Evolutionary conservation across 2,888 invertebrate species (phyloP).

Genomic region (Ischnus inquisitorius): DNA sequence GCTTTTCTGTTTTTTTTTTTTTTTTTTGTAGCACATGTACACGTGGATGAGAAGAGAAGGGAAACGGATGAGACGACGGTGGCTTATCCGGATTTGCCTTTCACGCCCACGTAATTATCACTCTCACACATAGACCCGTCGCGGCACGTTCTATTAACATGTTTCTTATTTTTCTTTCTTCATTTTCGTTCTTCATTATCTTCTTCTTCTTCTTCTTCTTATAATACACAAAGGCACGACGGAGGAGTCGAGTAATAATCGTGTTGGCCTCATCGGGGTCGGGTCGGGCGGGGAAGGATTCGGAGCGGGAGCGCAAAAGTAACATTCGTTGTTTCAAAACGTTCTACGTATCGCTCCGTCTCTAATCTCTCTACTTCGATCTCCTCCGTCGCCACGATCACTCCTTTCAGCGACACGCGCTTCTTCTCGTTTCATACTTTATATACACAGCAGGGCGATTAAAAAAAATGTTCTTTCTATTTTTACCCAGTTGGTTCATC

Average conservation of each 20-base stretch:
- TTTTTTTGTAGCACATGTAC: slow-evolving; percentile 74
- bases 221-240: slow-evolving; percentile 76
- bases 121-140: slow-evolving; percentile 67
- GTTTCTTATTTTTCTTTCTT: slow-evolving; percentile 70
- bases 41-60: slow-evolving; percentile 31
- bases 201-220: slow-evolving; percentile 65
- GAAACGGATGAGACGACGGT: slow-evolving; percentile 1
- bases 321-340: slow-evolving; percentile 46
- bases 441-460: slow-evolving; percentile 61
- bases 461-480: too few relatives aligned
- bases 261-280: background rate
- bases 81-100: slow-evolving; percentile 42
- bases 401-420: slow-evolving; percentile 38
- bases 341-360: slow-evolving; percentile 9
- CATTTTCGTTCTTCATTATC: too few relatives aligned
- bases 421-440: slow-evolving; percentile 47
- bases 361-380: slow-evolving; percentile 14
- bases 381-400: slow-evolving; percentile 38
- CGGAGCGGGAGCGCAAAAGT: slow-evolving; percentile 21
- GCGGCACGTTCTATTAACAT: slow-evolving; percentile 76
- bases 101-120: slow-evolving; percentile 55
- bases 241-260: slow-evolving; percentile 62
- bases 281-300: background rate
- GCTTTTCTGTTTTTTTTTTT: slow-evolving; percentile 69
- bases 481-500: too few relatives aligned